Percentiles rank a stretch among this genome's conserved stretches.
Conservation (phyloP, 2,888 invertebrate genomes). For the Xiphydria camelus region DNA sequence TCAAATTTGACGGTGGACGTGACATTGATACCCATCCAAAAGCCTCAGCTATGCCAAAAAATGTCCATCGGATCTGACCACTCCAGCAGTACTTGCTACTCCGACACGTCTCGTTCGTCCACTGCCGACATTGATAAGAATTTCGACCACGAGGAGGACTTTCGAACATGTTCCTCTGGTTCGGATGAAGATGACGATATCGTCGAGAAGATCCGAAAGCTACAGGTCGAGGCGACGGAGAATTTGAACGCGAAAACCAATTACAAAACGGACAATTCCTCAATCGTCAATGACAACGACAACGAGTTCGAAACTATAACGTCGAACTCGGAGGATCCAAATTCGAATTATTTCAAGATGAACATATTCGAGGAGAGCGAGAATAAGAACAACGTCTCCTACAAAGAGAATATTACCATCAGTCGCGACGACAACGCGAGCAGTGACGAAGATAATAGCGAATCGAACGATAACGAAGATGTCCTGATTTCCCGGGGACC, state of each 20-base stretch:
- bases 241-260: slow-evolving; percentile 2
- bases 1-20: no score
- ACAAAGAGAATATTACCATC: not conserved
- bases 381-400: not conserved
- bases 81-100: not conserved
- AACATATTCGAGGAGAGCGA: not conserved
- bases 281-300: not conserved
- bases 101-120: not conserved
- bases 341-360: no score
- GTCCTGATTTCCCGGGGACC: slow-evolving; percentile 40
- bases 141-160: not conserved
- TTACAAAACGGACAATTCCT: not conserved
- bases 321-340: no score
- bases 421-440: slow-evolving; percentile 3
- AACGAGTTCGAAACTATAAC: not conserved
- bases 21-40: no score
- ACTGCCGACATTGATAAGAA: not conserved
- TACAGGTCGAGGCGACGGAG: slow-evolving; percentile 19
- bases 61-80: not conserved
- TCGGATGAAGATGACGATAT: slow-evolving; percentile 29
- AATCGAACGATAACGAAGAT: slow-evolving; percentile 14
- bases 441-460: not conserved
- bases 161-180: not conserved
- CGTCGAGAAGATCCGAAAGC: slow-evolving; percentile 29
- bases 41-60: no score